A percentile compares a stretch with the other conserved stretches of the same genome.
phyloP scores from a whole-genome alignment of 2,797 vertebrate species.

The Oreochromis mossambicus region DNA sequence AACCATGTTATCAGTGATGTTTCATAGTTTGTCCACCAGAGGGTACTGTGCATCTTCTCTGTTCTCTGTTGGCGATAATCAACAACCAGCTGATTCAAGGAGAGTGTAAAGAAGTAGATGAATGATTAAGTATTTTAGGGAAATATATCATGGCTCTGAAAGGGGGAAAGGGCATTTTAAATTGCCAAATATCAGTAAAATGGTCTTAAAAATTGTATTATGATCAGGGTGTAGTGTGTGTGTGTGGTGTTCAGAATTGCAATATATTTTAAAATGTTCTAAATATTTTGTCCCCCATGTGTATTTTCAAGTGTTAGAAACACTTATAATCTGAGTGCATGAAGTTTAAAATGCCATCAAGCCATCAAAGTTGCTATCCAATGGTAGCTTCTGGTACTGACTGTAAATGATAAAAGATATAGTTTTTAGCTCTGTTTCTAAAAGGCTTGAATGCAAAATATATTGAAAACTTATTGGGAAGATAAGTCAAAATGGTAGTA shows the following conservation, averaged over 20 bases:
- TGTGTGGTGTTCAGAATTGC: background rate
- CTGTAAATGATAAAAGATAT: background rate
- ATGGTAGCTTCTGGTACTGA: background rate
- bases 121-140: background rate
- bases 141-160: background rate
- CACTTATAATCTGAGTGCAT: background rate
- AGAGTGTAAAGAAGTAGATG: background rate
- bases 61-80: no score
- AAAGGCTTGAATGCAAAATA: background rate
- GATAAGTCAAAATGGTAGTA: no score
- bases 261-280: background rate
- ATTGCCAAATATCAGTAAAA: accelerated
- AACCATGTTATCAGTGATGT: background rate
- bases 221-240: background rate
- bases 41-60: background rate
- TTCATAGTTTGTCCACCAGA: background rate
- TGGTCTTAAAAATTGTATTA: background rate
- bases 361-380: background rate
- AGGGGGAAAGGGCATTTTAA: background rate
- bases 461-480: background rate
- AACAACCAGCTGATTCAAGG: background rate
- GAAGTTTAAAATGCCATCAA: background rate
- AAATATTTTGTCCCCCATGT: background rate
- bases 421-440: background rate
- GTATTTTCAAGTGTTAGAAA: background rate